phyloP scores from a whole-genome alignment of 2,797 vertebrate species.

The Xenopus petersii region DNA sequence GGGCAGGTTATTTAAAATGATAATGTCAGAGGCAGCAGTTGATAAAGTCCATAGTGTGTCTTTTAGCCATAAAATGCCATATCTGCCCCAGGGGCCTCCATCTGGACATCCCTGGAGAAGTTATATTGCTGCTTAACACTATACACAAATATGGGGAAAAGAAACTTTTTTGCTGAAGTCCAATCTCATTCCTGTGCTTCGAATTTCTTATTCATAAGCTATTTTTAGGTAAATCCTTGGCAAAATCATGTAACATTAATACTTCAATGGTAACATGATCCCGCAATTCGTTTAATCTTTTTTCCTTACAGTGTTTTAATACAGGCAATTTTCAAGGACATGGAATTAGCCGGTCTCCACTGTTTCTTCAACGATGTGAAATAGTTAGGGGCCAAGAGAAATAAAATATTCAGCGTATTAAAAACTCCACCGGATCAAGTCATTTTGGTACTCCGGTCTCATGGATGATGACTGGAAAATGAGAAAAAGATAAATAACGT shows the following conservation, averaged over 20 bases:
- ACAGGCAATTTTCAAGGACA: constrained; percentile 37
- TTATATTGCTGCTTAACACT: too few relatives aligned
- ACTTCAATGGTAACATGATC: constrained; percentile 6
- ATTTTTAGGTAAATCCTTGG: constrained; percentile 26
- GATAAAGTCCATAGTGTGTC: too few relatives aligned
- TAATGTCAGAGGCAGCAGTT: too few relatives aligned
- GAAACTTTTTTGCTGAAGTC: too few relatives aligned
- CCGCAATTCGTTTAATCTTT: constrained; percentile 36
- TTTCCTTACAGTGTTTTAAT: constrained; percentile 36
- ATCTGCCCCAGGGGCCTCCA: too few relatives aligned
- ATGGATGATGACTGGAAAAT: constrained; percentile 4
- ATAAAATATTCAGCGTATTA: constrained; percentile 19
- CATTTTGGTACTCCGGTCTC: constrained; percentile 4
- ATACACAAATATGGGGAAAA: too few relatives aligned
- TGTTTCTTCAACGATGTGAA: constrained; percentile 14
- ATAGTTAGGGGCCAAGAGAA: neutral
- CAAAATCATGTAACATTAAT: constrained; percentile 25
- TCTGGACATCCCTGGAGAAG: too few relatives aligned
- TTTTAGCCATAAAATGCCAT: too few relatives aligned
- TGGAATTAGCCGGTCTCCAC: constrained; percentile 25
- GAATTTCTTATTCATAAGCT: neutral
- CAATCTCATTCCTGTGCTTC: too few relatives aligned
- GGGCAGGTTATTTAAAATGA: too few relatives aligned
- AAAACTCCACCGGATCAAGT: constrained; percentile 17
- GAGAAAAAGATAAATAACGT: too few relatives aligned